phyloP scores from a whole-genome alignment of 2,888 invertebrate genomes.

The Molorchus minor region DNA sequence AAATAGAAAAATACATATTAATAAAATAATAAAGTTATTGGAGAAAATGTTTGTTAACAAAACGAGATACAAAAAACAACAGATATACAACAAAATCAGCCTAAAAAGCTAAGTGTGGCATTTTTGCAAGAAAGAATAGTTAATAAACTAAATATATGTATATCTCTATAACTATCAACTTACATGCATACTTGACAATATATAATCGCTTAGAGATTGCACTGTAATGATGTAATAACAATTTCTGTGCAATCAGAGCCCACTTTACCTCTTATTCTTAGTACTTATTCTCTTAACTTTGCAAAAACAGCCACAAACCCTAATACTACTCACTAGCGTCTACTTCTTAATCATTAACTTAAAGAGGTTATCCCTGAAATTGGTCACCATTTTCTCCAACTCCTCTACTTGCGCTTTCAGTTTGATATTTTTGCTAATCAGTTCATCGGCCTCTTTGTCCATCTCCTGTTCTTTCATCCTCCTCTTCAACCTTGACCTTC shows the following conservation, averaged over 20 bases:
- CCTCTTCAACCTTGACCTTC: constrained; percentile 77
- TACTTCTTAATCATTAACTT: constrained; percentile 69
- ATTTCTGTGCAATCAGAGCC: constrained; percentile 1
- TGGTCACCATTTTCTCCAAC: constrained; percentile 73
- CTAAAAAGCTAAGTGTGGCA: background rate
- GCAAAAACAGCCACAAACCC: background rate
- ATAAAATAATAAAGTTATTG: constrained; percentile 11
- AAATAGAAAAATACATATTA: constrained; percentile 6
- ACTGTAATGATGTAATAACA: constrained; percentile 1
- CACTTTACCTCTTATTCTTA: background rate
- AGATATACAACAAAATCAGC: constrained; percentile 4
- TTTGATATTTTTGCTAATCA: constrained; percentile 72
- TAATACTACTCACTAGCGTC: constrained; percentile 14
- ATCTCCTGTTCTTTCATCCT: constrained; percentile 68
- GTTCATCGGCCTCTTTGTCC: constrained; percentile 62
- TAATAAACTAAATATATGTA: no score
- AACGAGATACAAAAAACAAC: constrained; percentile 8
- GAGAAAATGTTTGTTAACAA: constrained; percentile 21
- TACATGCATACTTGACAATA: background rate
- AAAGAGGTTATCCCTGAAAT: constrained; percentile 72
- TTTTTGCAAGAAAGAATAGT: background rate
- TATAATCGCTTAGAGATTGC: background rate
- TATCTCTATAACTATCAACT: background rate
- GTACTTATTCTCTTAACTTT: background rate
- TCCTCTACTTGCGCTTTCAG: constrained; percentile 73